Evolutionary conservation across 2,888 invertebrate genomes (phyloP), one percentile per base, ranked within the genome.

Genomic region (Phaedon cochleariae): DNA sequence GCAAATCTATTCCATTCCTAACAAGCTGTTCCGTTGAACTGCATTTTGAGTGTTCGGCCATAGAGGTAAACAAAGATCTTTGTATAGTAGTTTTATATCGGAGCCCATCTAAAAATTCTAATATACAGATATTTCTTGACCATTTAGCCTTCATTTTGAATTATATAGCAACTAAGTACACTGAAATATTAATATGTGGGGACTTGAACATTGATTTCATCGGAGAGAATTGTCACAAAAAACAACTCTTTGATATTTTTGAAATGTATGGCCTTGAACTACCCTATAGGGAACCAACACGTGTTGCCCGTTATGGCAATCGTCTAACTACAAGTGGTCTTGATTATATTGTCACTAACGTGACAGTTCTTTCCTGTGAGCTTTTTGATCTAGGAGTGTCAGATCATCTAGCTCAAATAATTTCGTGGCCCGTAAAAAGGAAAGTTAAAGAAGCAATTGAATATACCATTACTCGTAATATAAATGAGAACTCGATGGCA

Each of bases 151-250:
- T 18, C 10, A 49, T 22, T 3, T 51, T 51, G 10, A 51, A 20
- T 51, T 21, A 51, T 22, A 51, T 51, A 51, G 5, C 51, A n/a
- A 21, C 22, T 20, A 51, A 22, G 21, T 51, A 51, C 21, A 22
- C 5, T 3, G 22, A 21, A 51, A 22, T 51, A 12, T 21, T 51
- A n/a, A 22, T 55, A 55, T 55, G 55, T 34, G 55, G 55, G 22
- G 55, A 55, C 34, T 21, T 55, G 12, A 55, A 55, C 22, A 55
- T 55, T 37, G 21, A 55, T 20, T 55, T 55, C 37, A 21, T 21
- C 10, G 55, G 45, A 45, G 37, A 57, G 15, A 57, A 21, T 17
- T 15, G 37, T 18, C 21, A 34, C 12, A 57, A 4, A 21, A 57
- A 57, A 31, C 22, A 57, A 31, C 57, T 37, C 4, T 57, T 57